Evolutionary conservation across 2,113 vertebrate species (phyloP), one percentile per base, ranked within the genome.

Genomic region (Spea bombifrons): DNA sequence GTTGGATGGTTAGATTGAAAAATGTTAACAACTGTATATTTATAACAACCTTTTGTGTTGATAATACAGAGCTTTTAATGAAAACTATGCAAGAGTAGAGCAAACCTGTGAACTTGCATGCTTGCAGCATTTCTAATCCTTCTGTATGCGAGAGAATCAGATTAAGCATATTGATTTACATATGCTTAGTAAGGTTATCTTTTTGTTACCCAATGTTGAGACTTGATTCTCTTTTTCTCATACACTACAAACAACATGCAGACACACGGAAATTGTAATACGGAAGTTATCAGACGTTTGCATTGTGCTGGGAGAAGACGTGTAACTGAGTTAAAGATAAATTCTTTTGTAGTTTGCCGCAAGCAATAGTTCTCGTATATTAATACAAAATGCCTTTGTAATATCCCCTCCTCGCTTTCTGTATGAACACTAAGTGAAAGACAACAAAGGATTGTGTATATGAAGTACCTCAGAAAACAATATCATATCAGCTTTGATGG

Each of bases 221-320:
- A 50, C 46, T 17, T 15, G 49, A 79, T 67, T 57, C 48, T 73
- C 30, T 57, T 45, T 73, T 50, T 52, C 59, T 55, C 44, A 66
- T 79, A 67, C 46, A 7, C n/a, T 16, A 59, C 65, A 79, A 73
- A 71, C 77, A 79, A 63, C 45, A 67, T 50, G 71, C 49, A 69
- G 77, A 73, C 61, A 79, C 47, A 61, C 77, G 77, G 77, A 79
- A 79, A 79, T 79, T 79, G 77, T 79, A 79, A 67, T 73, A 48
- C 77, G 77, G 77, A 79, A 79, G 77, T 66, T 79, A 73, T 79
- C 77, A 79, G 77, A 47, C 48, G 7, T 52, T 72, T 46, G 30
- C 49, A 78, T 65, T 78, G 68, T 73, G 71, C 71, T 47, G n/a
- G 57, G 44, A 73, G 10, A 79, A 78, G 72, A 66, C 66, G 61